Evolutionary conservation across 2,888 invertebrate genomes (phyloP), one percentile per base, ranked within the genome.

Genomic region (Anarsia innoxiella): DNA sequence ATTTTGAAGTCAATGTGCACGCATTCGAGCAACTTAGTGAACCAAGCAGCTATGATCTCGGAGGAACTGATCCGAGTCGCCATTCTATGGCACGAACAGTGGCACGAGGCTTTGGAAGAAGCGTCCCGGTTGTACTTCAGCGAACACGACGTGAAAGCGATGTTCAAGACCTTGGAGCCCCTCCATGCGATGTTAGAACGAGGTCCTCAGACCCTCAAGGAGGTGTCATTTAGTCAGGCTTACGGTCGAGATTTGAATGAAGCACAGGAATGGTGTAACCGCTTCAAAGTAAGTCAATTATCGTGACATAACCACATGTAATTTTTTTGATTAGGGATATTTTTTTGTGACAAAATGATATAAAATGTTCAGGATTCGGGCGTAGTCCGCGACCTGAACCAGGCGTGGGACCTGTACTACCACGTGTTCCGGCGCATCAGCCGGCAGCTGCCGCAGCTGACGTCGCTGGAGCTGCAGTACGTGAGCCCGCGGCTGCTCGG

Each of bases 321-420:
- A 3, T 25, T 25, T 25, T 25, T 25, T 25, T 3, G 2, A 25
- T 25, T 25, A 19, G 19, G 6, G 6, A 19, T 19, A 3, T 19
- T 5, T 5, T 5, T 19, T 19, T 19, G 19, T 19, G 6, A 19
- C 3, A 19, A 19, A 19, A 19, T 6, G 6, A 19, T 6, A 5
- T 6, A 19, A 19, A 19, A 19, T 19, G 19, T 19, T 19, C 41
- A 92, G 87, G 88, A 91, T 13, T 93, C 96, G 0, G 91, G 93
- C 0, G 92, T 93, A 52, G 91, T 93, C 3, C 91, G 96, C 49
- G 99, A 99, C 62, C 77, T 99, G 48, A 97, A 97, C 68, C 97
- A 97, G 67, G 99, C 99, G 2, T 99, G 99, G 99, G 99, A 99
- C 69, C 87, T 98, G 23, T 99, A 99, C 80, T 99, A 99, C 80